Percentiles rank a stretch among this genome's conserved stretches.
Conservation (phyloP, 2,888 invertebrate species). For the Orgyia antiqua region DNA sequence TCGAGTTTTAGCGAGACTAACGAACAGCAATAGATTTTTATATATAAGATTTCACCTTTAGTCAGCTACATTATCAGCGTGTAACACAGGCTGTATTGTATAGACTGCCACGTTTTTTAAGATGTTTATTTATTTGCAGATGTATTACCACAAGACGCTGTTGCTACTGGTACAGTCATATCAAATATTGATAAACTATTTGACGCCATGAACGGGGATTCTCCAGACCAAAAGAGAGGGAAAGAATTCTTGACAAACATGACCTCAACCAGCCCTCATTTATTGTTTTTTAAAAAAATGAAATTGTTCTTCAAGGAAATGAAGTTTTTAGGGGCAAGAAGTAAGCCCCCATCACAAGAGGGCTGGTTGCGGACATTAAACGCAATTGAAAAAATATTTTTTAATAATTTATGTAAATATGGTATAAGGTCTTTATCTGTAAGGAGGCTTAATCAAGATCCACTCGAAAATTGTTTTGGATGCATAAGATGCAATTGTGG, state of each 20-base stretch:
- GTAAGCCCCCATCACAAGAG: constrained; percentile 19
- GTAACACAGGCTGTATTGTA: too few relatives aligned
- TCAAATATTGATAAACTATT: not conserved
- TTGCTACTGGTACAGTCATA: not conserved
- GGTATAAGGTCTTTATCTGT: constrained; percentile 22
- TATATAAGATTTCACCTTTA: too few relatives aligned
- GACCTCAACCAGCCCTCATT: not conserved
- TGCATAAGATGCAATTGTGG: constrained; percentile 16
- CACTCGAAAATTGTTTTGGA: constrained; percentile 16
- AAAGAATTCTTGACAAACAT: not conserved
- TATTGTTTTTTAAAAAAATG: constrained; percentile 12
- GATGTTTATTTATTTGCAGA: not conserved
- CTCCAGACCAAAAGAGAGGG: not conserved
- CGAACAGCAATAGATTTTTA: too few relatives aligned
- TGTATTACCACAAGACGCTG: not conserved
- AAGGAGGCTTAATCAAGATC: constrained; percentile 21
- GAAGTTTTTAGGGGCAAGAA: constrained; percentile 13
- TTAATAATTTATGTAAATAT: too few relatives aligned
- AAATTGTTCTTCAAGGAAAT: constrained; percentile 6
- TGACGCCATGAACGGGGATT: not conserved
- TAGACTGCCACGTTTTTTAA: too few relatives aligned
- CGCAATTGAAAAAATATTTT: constrained; percentile 10
- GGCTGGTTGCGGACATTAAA: constrained; percentile 24
- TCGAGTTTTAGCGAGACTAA: too few relatives aligned
- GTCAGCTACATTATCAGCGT: too few relatives aligned